Percentiles rank a stretch among this genome's conserved stretches.
Conservation (phyloP, 2,888 invertebrate genomes). For the Oxyscelio sp. region DNA sequence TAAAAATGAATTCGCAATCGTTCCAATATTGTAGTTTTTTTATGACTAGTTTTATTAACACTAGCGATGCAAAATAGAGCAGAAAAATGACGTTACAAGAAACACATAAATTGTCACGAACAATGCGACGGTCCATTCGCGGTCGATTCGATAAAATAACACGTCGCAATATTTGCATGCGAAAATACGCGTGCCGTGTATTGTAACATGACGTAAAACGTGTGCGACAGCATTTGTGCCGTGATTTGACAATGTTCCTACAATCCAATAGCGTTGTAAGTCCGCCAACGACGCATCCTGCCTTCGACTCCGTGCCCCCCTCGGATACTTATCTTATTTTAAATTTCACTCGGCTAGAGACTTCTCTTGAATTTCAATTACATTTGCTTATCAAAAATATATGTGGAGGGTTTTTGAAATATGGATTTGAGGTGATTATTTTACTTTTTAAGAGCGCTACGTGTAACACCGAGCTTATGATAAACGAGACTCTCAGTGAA, state of each 20-base stretch:
- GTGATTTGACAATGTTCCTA: slow-evolving; percentile 58
- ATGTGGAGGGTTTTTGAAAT: slow-evolving; percentile 49
- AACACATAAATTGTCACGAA: slow-evolving; percentile 13
- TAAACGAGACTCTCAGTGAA: slow-evolving; percentile 25
- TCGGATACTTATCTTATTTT: slow-evolving; percentile 64
- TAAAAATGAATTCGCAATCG: too few species aligned
- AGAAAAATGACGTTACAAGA: background rate
- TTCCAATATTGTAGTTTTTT: too few species aligned
- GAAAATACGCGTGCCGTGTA: slow-evolving; percentile 50
- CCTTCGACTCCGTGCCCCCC: slow-evolving; percentile 32
- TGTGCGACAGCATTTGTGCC: slow-evolving; percentile 29
- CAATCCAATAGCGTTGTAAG: slow-evolving; percentile 48
- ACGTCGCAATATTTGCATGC: slow-evolving; percentile 53
- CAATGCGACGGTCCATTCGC: slow-evolving; percentile 33
- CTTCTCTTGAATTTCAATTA: slow-evolving; percentile 53
- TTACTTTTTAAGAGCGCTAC: slow-evolving; percentile 55
- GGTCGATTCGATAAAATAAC: slow-evolving; percentile 49
- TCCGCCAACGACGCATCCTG: slow-evolving; percentile 23
- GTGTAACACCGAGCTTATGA: slow-evolving; percentile 45
- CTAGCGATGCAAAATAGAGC: background rate
- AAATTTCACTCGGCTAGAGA: slow-evolving; percentile 50
- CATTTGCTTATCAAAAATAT: slow-evolving; percentile 59
- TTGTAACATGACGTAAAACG: slow-evolving; percentile 36
- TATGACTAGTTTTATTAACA: too few species aligned
- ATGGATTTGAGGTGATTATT: slow-evolving; percentile 50